Evolutionary conservation across 2,888 invertebrate species (phyloP).

Genomic region (Physocephala rufipes): DNA sequence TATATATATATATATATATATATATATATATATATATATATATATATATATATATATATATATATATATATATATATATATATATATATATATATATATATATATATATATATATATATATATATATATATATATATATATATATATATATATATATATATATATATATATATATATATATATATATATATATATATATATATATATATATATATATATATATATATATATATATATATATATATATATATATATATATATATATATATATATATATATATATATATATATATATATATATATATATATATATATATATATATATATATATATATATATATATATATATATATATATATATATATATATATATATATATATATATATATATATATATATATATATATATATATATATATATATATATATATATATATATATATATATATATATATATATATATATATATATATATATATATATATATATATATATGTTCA

Average conservation of each 20-base stretch:
- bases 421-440: constrained; percentile 13
- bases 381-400: constrained; percentile 38
- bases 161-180: constrained; percentile 12
- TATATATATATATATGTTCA: constrained; percentile 39
- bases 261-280: constrained; percentile 18
- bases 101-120: constrained; percentile 37
- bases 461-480: constrained; percentile 33
- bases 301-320: constrained; percentile 32
- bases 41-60: constrained; percentile 22
- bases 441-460: constrained; percentile 16
- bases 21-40: constrained; percentile 29
- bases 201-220: constrained; percentile 34
- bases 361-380: constrained; percentile 25
- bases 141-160: constrained; percentile 17
- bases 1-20: constrained; percentile 37
- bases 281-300: constrained; percentile 37
- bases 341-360: constrained; percentile 19
- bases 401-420: constrained; percentile 26
- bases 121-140: constrained; percentile 25
- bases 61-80: constrained; percentile 16
- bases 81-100: constrained; percentile 28
- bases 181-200: constrained; percentile 36
- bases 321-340: constrained; percentile 24
- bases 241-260: constrained; percentile 14
- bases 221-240: constrained; percentile 26